These are phyloP conservation scores for Eurytoma californica DNA, from an alignment of 2,888 invertebrate genomes.

Conservation along the genomic window DNA sequence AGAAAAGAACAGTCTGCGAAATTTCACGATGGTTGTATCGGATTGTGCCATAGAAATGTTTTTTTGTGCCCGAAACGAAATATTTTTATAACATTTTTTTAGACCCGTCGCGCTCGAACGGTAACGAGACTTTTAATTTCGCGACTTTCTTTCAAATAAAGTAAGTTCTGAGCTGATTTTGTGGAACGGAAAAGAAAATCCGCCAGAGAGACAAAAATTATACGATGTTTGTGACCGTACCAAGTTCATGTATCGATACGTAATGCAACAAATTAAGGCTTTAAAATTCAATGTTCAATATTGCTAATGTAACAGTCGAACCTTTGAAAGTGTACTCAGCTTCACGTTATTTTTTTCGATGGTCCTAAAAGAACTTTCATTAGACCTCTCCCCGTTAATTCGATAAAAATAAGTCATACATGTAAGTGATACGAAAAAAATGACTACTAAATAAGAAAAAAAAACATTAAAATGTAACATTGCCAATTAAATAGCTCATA, in stretches of 20 bases:
- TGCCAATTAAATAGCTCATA: constrained; percentile 6
- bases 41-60: constrained; percentile 28
- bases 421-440: constrained; percentile 2
- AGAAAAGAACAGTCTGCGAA: no score
- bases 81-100: constrained; percentile 1
- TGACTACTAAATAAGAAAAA: not conserved
- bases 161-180: not conserved
- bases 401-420: constrained; percentile 10
- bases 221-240: constrained; percentile 7
- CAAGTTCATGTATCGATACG: constrained; percentile 25
- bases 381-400: constrained; percentile 2
- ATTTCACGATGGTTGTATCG: not conserved
- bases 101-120: no score
- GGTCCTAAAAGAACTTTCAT: not conserved
- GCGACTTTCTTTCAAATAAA: not conserved
- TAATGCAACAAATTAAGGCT: constrained; percentile 19
- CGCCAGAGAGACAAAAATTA: constrained; percentile 35
- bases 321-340: constrained; percentile 31
- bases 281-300: constrained; percentile 34
- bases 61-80: not conserved
- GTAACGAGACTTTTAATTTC: no score
- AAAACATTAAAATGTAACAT: not conserved
- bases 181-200: not conserved
- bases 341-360: constrained; percentile 40
- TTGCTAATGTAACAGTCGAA: constrained; percentile 18